phyloP scores from a whole-genome alignment of 2,888 invertebrate species.

The Polyploca ridens region DNA sequence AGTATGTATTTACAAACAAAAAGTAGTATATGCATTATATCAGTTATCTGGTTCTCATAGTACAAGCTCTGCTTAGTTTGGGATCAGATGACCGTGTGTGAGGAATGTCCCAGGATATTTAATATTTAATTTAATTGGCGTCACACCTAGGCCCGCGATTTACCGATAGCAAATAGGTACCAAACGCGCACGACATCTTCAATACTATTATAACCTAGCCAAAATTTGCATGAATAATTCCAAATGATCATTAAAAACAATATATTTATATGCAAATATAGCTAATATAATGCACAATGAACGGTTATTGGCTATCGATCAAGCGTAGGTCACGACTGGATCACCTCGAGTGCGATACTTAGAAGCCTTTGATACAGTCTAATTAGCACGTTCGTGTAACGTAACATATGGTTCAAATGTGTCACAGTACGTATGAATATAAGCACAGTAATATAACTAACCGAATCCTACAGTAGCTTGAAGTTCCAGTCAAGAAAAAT shows the following conservation, averaged over 20 bases:
- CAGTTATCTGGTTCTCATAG: too few species aligned
- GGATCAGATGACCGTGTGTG: too few species aligned
- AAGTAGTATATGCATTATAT: too few species aligned
- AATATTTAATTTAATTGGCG: too few species aligned
- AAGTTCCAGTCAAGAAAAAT: not conserved
- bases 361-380: conserved; percentile 50
- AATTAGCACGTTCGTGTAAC: conserved; percentile 51
- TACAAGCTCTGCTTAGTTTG: too few species aligned
- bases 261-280: not conserved
- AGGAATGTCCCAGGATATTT: too few species aligned
- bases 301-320: conserved; percentile 38
- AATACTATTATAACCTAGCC: too few species aligned
- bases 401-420: conserved; percentile 22
- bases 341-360: conserved; percentile 59
- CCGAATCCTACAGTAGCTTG: not conserved
- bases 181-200: too few species aligned
- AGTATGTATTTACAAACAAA: too few species aligned
- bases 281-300: conserved; percentile 23
- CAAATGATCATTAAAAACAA: not conserved
- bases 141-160: too few species aligned
- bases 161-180: too few species aligned
- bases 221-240: not conserved
- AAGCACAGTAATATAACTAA: conserved; percentile 2
- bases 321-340: conserved; percentile 54
- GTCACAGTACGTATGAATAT: conserved; percentile 1